phyloP scores from a whole-genome alignment of 2,888 invertebrate genomes.

The Drosophila anomelani region DNA sequence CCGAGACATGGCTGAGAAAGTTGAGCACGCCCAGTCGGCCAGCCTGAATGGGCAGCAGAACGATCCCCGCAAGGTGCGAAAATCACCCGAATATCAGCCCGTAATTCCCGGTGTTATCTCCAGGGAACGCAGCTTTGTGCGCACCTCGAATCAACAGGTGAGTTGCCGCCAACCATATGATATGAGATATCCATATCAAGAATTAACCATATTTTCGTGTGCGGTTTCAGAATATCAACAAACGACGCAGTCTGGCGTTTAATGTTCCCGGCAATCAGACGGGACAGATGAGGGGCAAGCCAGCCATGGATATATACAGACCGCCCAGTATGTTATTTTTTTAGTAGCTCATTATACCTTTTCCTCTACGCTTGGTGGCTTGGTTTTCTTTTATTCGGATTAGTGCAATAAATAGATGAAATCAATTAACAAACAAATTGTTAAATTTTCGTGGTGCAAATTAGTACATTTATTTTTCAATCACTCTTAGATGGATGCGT shows the following conservation, averaged over 20 bases:
- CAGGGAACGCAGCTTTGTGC: constrained; percentile 90
- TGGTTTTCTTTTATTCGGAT: not conserved
- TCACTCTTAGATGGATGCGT: constrained; percentile 15
- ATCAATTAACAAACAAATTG: not conserved
- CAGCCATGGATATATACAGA: constrained; percentile 94
- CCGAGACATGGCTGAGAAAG: constrained; percentile 82
- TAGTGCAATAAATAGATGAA: constrained; percentile 4
- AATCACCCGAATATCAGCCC: constrained; percentile 83
- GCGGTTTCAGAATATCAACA: constrained; percentile 86
- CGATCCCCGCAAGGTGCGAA: constrained; percentile 80
- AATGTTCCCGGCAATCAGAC: constrained; percentile 85
- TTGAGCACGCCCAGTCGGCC: constrained; percentile 78
- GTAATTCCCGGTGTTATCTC: constrained; percentile 86
- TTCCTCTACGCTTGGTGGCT: constrained; percentile 37
- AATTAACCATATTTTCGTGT: constrained; percentile 30
- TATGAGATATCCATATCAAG: constrained; percentile 12
- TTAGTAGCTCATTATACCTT: constrained; percentile 1
- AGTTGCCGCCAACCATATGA: constrained; percentile 16
- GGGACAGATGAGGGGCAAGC: constrained; percentile 87
- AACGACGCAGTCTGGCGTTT: constrained; percentile 90
- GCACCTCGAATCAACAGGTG: constrained; percentile 86
- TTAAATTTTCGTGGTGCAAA: not conserved
- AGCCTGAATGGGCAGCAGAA: constrained; percentile 69
- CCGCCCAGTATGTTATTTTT: constrained; percentile 90
- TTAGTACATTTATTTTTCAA: not conserved